Base-by-base conservation (phyloP, 1,140 invertebrate genomes). In the Achatina immaculata region DNA sequence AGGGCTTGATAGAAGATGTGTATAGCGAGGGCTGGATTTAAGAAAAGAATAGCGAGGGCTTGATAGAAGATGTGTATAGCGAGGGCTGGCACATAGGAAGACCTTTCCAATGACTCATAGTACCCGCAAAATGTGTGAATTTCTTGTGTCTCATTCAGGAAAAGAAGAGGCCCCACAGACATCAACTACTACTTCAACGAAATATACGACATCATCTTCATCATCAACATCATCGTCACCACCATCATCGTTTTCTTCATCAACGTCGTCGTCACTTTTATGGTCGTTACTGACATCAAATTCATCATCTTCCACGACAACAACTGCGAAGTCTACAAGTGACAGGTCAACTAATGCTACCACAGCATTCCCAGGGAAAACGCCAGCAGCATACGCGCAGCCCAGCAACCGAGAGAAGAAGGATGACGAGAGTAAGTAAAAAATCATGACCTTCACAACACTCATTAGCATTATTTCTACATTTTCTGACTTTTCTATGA, bases 231-330 rank as follows among this genome's bases (percentile, higher is more conserved):
- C 68, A 36, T 7, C 68, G 36, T 9, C 68, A 69, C n/a, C n/a
- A n/a, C n/a, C n/a, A n/a, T n/a, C 14, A 31, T 66, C 65, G 31
- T 14, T 31, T n/a, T 19, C 65, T 38, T 36, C 68, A 40, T 36
- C 19, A 9, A 28, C 28, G 65, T 66, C 65, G 65, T 66, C 65
- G 31, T 19, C 65, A 14, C 9, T 28, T n/a, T 14, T 28, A 31
- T 19, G 14, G 31, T 19, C 65, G 9, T 66, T n/a, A n/a, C n/a
- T n/a, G n/a, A n/a, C 65, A 66, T 71, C 68, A 34, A 38, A 14
- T 24, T 71, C 68, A 31, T 66, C 65, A 68, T 68, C 28, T 34
- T 14, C 65, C 65, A 68, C 65, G 1, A 68, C 65, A 19, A 36
- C 65, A 14, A 68, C 65, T 1, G 4, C 65, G 16, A 68, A 36